These are phyloP conservation scores for Neoaliturus tenellus DNA, from an alignment of 2,888 invertebrate genomes.

Conservation along the genomic window DNA sequence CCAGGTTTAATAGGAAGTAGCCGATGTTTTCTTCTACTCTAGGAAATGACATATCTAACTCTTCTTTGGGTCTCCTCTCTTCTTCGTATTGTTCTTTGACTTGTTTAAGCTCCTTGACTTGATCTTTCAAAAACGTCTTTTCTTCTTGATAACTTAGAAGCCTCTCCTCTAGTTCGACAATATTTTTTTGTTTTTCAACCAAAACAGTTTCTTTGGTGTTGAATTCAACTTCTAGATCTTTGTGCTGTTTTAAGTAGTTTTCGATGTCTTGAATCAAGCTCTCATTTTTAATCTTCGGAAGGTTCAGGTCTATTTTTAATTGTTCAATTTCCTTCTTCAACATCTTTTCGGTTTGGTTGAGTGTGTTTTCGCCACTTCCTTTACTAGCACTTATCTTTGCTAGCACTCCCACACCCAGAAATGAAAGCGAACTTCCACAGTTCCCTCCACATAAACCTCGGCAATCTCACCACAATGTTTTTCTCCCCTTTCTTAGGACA, in stretches of 20 bases:
- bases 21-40: not conserved
- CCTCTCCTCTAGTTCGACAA: not conserved
- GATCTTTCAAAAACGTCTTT: not conserved
- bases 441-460: no score
- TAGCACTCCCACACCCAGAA: no score
- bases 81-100: not conserved
- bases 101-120: not conserved
- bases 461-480: no score
- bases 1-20: not conserved
- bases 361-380: not conserved
- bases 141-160: not conserved
- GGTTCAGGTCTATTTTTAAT: not conserved
- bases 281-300: not conserved
- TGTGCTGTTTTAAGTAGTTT: not conserved
- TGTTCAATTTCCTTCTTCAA: not conserved
- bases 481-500: no score
- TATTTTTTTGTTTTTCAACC: not conserved
- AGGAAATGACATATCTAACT: not conserved
- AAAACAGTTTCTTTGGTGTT: not conserved
- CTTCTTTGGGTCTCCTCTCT: not conserved
- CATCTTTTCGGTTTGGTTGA: not conserved
- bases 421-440: no score
- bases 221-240: not conserved
- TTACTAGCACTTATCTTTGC: conserved; percentile 75
- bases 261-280: not conserved